phyloP scores from a whole-genome alignment of 2,888 invertebrate genomes.

The Himalopsyche anomala region DNA sequence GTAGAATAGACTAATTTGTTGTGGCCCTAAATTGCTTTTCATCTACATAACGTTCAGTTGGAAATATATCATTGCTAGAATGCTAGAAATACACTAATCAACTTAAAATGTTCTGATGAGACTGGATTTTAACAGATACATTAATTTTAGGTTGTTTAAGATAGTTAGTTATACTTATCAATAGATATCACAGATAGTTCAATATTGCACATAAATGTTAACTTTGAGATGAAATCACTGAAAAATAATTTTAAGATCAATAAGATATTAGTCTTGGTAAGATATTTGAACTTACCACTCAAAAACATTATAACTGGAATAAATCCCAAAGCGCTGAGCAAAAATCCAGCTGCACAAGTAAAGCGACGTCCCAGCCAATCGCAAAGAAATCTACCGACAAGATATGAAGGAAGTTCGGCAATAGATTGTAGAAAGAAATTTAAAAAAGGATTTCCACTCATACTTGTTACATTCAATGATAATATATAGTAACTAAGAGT shows the following conservation, averaged over 20 bases:
- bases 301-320: slow-evolving; percentile 71
- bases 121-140: too few relatives aligned
- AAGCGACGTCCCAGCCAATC: slow-evolving; percentile 76
- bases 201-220: too few relatives aligned
- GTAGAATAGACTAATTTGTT: too few relatives aligned
- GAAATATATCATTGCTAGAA: too few relatives aligned
- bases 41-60: too few relatives aligned
- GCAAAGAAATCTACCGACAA: slow-evolving; percentile 74
- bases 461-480: slow-evolving; percentile 72
- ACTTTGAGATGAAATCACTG: too few relatives aligned
- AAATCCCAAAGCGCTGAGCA: slow-evolving; percentile 71
- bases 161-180: background rate
- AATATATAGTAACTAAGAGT: slow-evolving; percentile 73
- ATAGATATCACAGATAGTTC: background rate
- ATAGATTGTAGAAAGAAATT: slow-evolving; percentile 78
- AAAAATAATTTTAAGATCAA: background rate
- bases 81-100: too few relatives aligned
- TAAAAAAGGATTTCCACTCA: slow-evolving; percentile 78
- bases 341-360: slow-evolving; percentile 73
- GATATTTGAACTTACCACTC: slow-evolving; percentile 68
- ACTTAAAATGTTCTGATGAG: too few relatives aligned
- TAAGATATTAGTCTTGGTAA: too few relatives aligned
- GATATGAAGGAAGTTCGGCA: slow-evolving; percentile 77
- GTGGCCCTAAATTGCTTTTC: too few relatives aligned
- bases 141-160: background rate